These are phyloP conservation scores for Melanerpes aurifrons DNA, from an alignment of 2,113 vertebrate species.

Conservation along the genomic window DNA sequence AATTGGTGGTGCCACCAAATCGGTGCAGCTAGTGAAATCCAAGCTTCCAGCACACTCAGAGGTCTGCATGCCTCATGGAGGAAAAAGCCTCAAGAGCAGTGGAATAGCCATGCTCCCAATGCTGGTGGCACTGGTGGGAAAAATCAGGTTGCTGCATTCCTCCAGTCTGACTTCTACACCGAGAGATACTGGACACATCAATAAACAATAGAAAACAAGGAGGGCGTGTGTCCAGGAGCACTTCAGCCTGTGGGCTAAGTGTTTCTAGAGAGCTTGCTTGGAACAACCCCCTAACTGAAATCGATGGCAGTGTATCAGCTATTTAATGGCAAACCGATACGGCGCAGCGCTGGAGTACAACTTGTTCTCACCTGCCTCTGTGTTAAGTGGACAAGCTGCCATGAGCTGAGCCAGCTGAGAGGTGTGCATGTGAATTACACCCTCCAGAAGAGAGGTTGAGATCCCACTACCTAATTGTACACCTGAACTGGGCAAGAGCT, in stretches of 20 bases:
- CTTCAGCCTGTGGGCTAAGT: slow-evolving; percentile 7
- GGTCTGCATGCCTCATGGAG: background rate
- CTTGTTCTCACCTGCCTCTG: slow-evolving; percentile 15
- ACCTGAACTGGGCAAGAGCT: background rate
- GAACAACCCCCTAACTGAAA: slow-evolving; percentile 26
- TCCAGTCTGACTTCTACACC: background rate
- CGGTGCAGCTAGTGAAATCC: slow-evolving; percentile 6
- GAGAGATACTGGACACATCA: background rate
- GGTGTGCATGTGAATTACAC: background rate
- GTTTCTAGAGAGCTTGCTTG: background rate
- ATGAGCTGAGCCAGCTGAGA: background rate
- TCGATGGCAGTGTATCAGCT: slow-evolving; percentile 22
- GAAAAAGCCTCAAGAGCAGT: background rate
- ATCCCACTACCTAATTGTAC: background rate
- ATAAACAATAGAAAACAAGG: background rate
- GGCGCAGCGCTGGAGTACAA: rapidly evolving
- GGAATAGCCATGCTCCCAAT: background rate
- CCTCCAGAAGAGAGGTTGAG: background rate
- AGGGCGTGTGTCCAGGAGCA: background rate
- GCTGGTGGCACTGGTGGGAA: background rate
- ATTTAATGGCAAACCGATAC: slow-evolving; percentile 3
- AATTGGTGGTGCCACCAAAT: background rate
- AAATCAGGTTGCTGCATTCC: background rate
- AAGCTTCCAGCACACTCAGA: background rate
- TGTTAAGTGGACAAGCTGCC: slow-evolving; percentile 21